These are phyloP conservation scores for Threskiornis aethiopicus DNA, from an alignment of 2,797 vertebrate genomes.

Conservation along the genomic window DNA sequence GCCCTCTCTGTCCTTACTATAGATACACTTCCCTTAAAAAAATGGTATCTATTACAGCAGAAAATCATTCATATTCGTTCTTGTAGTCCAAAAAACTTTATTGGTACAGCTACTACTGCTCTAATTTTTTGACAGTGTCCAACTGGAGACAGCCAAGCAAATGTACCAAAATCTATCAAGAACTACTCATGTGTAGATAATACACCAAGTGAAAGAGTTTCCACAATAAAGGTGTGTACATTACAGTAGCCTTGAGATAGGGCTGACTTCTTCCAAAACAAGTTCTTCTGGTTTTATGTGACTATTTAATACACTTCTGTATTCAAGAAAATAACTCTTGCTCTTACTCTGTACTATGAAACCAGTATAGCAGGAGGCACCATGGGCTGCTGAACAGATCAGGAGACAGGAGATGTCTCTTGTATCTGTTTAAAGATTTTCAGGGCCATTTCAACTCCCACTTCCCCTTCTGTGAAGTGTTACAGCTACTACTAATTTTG, in stretches of 20 bases:
- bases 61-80: background rate
- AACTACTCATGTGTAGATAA: background rate
- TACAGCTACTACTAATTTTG: background rate
- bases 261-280: slow-evolving; percentile 32
- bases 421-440: background rate
- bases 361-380: slow-evolving; percentile 26
- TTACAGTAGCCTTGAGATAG: slow-evolving; percentile 39
- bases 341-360: background rate
- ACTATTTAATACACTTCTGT: slow-evolving; percentile 32
- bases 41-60: background rate
- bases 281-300: slow-evolving; percentile 52
- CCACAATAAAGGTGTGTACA: background rate
- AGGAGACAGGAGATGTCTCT: background rate
- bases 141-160: background rate
- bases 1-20: background rate
- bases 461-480: background rate
- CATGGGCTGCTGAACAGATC: background rate
- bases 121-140: background rate
- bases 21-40: background rate
- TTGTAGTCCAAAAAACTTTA: background rate
- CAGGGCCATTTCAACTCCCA: background rate
- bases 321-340: slow-evolving; percentile 24
- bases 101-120: background rate
- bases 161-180: background rate
- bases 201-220: background rate